Conservation (phyloP, 2,113 vertebrate species). For the human region GRCh38 chr4:172474501-172475000, state of each 20-base stretch:
- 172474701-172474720: neutral
- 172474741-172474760: neutral
- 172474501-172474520: neutral
- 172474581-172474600: neutral
- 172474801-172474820: slow-evolving; percentile 57
- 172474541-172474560: neutral
- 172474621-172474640: neutral
- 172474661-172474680: neutral
- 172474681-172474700: slow-evolving; percentile 52
- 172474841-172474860: neutral
- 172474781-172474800: slow-evolving; percentile 14
- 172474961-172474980: slow-evolving; percentile 67
- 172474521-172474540: neutral
- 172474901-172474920: slow-evolving; percentile 55
- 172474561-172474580: neutral
- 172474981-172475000: slow-evolving; percentile 56
- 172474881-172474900: slow-evolving; percentile 48
- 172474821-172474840: neutral
- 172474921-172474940: slow-evolving; percentile 44
- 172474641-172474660: neutral
- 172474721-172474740: neutral
- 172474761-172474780: neutral
- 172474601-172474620: neutral
- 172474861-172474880: slow-evolving; percentile 28
- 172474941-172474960: slow-evolving; percentile 67